Conservation (phyloP, 2,888 invertebrate species). For the Trachelus iudaicus region DNA sequence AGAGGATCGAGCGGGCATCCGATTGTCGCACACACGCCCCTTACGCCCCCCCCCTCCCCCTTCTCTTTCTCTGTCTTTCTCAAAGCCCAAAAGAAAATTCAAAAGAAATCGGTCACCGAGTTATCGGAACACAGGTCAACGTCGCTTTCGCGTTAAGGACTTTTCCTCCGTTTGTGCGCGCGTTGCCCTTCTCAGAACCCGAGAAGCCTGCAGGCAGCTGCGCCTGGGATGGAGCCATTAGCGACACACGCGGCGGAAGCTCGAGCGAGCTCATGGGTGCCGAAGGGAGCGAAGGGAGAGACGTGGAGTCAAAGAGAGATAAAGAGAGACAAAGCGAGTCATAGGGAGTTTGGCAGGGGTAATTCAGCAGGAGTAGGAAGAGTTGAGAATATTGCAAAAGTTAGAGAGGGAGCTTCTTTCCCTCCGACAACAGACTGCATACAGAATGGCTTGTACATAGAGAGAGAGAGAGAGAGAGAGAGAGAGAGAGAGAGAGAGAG, state of each 20-base stretch:
- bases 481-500: background rate
- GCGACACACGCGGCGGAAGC: background rate
- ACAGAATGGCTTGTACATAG: slow-evolving; percentile 38
- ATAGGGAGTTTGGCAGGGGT: slow-evolving; percentile 15
- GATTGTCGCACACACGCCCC: background rate
- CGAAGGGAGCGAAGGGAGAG: background rate
- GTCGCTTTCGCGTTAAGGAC: too few species aligned
- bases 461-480: background rate
- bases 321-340: background rate
- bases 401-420: slow-evolving; percentile 39
- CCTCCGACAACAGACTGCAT: slow-evolving; percentile 46
- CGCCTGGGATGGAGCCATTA: background rate
- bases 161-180: too few species aligned
- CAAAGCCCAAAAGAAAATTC: background rate
- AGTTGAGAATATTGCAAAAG: slow-evolving; percentile 53
- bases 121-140: too few species aligned
- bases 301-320: background rate
- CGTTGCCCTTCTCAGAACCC: too few species aligned
- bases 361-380: slow-evolving; percentile 45
- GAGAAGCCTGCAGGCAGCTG: background rate
- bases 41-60: background rate
- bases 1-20: too few species aligned
- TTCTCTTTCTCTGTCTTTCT: slow-evolving; percentile 2
- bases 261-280: background rate
- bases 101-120: background rate